Conservation (phyloP, 2,797 vertebrate species). For the Hemibagrus guttatus region DNA sequence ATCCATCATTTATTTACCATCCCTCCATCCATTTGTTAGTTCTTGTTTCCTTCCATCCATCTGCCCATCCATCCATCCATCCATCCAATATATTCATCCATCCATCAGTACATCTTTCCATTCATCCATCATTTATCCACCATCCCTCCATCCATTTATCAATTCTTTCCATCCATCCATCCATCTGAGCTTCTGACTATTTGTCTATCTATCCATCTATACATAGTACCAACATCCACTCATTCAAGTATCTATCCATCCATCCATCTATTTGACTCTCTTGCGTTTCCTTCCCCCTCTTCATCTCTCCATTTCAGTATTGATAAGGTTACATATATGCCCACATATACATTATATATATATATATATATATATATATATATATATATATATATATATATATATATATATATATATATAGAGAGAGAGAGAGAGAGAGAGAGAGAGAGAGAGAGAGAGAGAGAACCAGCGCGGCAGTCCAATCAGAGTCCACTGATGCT, state of each 20-base stretch:
- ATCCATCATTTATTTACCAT: too few species aligned
- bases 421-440: constrained; percentile 6
- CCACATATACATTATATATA: too few species aligned
- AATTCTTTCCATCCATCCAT: too few species aligned
- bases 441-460: constrained; percentile 1
- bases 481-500: constrained; percentile 24
- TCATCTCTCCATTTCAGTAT: neutral
- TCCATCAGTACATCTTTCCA: neutral
- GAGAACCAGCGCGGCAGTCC: neutral
- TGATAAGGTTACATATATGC: neutral
- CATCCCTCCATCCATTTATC: neutral
- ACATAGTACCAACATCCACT: neutral
- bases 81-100: neutral
- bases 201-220: neutral
- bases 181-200: too few species aligned
- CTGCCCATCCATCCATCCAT: neutral
- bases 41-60: neutral
- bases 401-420: neutral
- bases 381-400: too few species aligned
- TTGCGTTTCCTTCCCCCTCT: neutral
- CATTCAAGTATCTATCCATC: neutral
- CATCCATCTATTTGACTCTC: neutral
- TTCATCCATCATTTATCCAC: neutral
- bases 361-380: too few species aligned
- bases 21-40: neutral